Evolutionary conservation across 2,113 vertebrate species (phyloP), one percentile per base, ranked within the genome.

Genomic region (Chaetorhynchus papuensis): DNA sequence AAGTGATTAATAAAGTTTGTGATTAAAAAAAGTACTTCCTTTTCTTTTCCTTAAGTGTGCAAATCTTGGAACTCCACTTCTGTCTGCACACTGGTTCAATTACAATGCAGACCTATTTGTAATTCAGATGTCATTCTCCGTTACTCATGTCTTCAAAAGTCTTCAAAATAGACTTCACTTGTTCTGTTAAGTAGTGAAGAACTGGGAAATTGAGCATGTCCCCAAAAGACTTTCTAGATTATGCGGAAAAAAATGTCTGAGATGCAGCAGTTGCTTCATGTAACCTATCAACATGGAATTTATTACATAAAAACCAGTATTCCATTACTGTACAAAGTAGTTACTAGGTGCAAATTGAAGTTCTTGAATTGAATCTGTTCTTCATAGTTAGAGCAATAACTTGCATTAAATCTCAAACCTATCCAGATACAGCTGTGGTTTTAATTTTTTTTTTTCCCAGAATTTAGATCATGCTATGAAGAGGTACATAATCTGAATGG

Each of bases 1-100:
- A 98, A 97, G 90, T 96, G 96, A 98, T 98, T 97, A 98, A 98
- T 98, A 97, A 97, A 97, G 75, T 95, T 93, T 71, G 79, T 77
- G 89, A 96, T 95, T 91, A 80, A 84, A 93, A 86, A 96, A 97
- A 94, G 76, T 49, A 69, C 42, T 96, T 97, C 72, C 45, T 84
- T 94, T 95, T 93, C 80, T 88, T 94, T 94, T 89, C 60, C 77
- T 63, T 95, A 88, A 96, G 75, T 84, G 74, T 89, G 85, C 64
- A 96, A 95, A 95, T 95, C 77, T 86, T 93, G 60, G 83, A 90
- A 68, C 61, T 77, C 42, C 56, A 92, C 91, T 95, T 80, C 87
- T 65, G 71, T 79, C 75, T 87, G 53, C 65, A 45, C 31, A 33
- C 59, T 44, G 61, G n/a, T 85, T 96, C 57, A 91, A 7, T 93